phyloP scores from a whole-genome alignment of 2,888 invertebrate species.

The Catocala nupta region DNA sequence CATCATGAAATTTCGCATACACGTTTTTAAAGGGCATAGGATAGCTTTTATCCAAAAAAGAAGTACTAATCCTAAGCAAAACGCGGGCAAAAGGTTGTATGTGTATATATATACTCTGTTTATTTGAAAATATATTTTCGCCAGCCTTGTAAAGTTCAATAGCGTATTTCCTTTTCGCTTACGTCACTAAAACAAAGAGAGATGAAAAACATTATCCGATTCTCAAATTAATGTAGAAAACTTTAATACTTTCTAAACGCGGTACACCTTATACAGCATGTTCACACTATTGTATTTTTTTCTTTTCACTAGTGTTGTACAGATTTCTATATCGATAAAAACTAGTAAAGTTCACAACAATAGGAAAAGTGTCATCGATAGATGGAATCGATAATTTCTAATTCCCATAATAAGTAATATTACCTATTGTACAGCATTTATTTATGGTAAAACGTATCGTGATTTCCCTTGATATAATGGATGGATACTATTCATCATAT shows the following conservation, averaged over 20 bases:
- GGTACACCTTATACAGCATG: background rate
- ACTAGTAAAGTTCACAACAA: conserved; percentile 32
- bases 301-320: background rate
- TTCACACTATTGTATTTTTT: conserved; percentile 21
- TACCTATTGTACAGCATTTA: conserved; percentile 19
- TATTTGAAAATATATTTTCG: too few species aligned
- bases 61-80: too few species aligned
- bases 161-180: too few species aligned
- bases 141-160: too few species aligned
- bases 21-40: too few species aligned
- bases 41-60: too few species aligned
- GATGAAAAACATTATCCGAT: background rate
- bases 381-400: conserved; percentile 40
- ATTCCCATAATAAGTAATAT: conserved; percentile 38
- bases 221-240: background rate
- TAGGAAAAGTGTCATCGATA: conserved; percentile 48
- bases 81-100: too few species aligned
- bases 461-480: conserved; percentile 1
- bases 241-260: background rate
- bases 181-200: background rate
- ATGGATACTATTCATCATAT: background rate
- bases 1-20: too few species aligned
- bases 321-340: conserved; percentile 46
- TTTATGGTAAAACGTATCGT: background rate
- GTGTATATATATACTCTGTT: too few species aligned